A percentile compares a stretch with the other conserved stretches of the same genome.
Conservation (phyloP, 2,888 invertebrate genomes). For the Pristionchus arcanus region DNA sequence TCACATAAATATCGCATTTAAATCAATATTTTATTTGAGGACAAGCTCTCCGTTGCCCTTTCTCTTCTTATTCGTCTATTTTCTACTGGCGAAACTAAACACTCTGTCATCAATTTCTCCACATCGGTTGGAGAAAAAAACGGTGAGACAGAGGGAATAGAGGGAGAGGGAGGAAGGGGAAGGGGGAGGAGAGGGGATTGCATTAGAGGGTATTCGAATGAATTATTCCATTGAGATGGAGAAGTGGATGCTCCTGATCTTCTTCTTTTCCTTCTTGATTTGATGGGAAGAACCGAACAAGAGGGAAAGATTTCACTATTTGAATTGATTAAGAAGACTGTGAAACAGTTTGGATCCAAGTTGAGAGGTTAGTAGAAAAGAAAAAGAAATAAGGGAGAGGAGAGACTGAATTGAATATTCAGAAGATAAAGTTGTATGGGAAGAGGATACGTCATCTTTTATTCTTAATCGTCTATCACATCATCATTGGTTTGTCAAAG, state of each 20-base stretch:
- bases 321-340: conserved; percentile 46
- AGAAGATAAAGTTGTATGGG: conserved; percentile 40
- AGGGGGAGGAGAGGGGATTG: neutral
- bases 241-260: conserved; percentile 39
- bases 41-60: conserved; percentile 6
- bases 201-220: neutral
- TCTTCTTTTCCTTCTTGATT: conserved; percentile 26
- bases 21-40: neutral
- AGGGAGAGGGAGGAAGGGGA: neutral
- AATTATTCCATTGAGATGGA: neutral
- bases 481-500: conserved; percentile 47
- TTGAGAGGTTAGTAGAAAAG: conserved; percentile 12
- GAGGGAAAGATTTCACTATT: neutral
- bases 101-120: conserved; percentile 17
- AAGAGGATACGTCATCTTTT: neutral
- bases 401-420: neutral
- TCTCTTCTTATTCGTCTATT: conserved; percentile 36
- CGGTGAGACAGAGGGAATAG: neutral
- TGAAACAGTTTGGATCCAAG: conserved; percentile 52
- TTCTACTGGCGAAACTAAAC: conserved; percentile 39
- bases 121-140: neutral
- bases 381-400: neutral
- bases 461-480: neutral
- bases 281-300: conserved; percentile 41
- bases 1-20: neutral